Percentiles rank a stretch among this genome's conserved stretches.
These are phyloP conservation scores for Phodopus roborovskii DNA, from an alignment of 2,113 vertebrate species.

Conservation along the genomic window DNA sequence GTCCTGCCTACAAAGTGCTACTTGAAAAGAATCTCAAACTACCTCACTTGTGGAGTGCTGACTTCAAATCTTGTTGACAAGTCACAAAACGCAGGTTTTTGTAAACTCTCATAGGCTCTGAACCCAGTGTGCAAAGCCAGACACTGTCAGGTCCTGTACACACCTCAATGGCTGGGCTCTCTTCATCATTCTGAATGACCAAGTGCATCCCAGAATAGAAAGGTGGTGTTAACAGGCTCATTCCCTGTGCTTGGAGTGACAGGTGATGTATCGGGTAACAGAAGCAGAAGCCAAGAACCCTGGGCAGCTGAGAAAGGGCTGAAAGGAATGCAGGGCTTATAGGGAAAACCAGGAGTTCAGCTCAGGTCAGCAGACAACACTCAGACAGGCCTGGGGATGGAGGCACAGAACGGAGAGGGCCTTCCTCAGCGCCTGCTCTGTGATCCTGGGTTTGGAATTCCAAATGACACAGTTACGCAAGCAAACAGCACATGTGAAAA, in stretches of 20 bases:
- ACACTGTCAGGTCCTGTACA: not conserved
- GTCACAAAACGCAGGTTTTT: slow-evolving; percentile 49
- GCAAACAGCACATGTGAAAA: slow-evolving; percentile 18
- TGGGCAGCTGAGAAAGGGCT: slow-evolving; percentile 34
- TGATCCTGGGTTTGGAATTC: slow-evolving; percentile 14
- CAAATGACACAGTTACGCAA: slow-evolving; percentile 9
- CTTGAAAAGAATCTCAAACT: slow-evolving; percentile 4
- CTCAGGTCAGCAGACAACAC: slow-evolving; percentile 50
- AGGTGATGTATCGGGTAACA: slow-evolving; percentile 69
- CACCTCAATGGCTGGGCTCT: slow-evolving; percentile 50
- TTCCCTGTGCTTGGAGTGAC: slow-evolving; percentile 73
- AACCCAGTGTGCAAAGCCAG: slow-evolving; percentile 28
- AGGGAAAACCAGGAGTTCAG: slow-evolving; percentile 69
- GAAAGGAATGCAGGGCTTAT: slow-evolving; percentile 50
- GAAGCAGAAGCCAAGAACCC: slow-evolving; percentile 68
- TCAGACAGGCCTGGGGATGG: not conserved
- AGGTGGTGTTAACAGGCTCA: slow-evolving; percentile 53
- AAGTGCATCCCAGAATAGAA: slow-evolving; percentile 76
- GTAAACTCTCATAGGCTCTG: not conserved
- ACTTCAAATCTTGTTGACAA: not conserved
- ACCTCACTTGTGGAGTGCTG: slow-evolving; percentile 12
- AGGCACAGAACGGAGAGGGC: not conserved
- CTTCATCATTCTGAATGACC: slow-evolving; percentile 72
- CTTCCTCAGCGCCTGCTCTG: not conserved
- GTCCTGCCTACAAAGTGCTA: not conserved